Evolutionary conservation across 2,888 invertebrate species (phyloP).

Genomic region (Eudemis profundana): DNA sequence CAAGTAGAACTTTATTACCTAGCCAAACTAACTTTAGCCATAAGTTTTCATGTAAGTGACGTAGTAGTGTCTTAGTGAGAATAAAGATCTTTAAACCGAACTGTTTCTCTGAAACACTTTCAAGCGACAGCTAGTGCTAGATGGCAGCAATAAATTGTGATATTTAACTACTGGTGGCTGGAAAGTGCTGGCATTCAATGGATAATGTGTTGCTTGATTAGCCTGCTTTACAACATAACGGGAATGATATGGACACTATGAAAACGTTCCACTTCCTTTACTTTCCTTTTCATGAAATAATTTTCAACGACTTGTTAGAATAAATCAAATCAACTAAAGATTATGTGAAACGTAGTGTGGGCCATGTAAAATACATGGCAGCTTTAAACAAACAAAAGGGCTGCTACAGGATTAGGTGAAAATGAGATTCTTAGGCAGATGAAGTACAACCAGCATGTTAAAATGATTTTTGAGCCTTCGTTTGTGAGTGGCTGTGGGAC

Average conservation of each 20-base stretch:
- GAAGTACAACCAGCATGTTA: too few relatives aligned
- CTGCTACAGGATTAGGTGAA: too few relatives aligned
- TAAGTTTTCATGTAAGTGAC: too few relatives aligned
- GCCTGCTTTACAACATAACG: conserved; percentile 45
- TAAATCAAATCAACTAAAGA: background rate
- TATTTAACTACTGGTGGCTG: conserved; percentile 7
- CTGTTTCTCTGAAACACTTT: conserved; percentile 5
- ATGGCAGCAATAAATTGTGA: conserved; percentile 12
- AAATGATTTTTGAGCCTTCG: too few relatives aligned
- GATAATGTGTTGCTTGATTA: conserved; percentile 54
- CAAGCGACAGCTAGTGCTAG: conserved; percentile 13
- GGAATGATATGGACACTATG: background rate
- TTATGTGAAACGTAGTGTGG: too few relatives aligned
- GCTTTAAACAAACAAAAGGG: too few relatives aligned
- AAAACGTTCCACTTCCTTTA: background rate
- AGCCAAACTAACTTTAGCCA: too few relatives aligned
- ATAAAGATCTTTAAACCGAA: background rate
- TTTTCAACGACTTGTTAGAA: background rate
- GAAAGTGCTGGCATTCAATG: conserved; percentile 29
- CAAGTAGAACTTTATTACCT: too few relatives aligned
- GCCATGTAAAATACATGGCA: too few relatives aligned
- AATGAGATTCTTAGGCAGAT: too few relatives aligned
- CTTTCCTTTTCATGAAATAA: background rate
- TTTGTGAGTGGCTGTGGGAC: conserved; percentile 48
- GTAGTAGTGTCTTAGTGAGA: too few relatives aligned